Evolutionary conservation across 2,888 invertebrate species (phyloP).

Genomic region (Cantharis rufa): DNA sequence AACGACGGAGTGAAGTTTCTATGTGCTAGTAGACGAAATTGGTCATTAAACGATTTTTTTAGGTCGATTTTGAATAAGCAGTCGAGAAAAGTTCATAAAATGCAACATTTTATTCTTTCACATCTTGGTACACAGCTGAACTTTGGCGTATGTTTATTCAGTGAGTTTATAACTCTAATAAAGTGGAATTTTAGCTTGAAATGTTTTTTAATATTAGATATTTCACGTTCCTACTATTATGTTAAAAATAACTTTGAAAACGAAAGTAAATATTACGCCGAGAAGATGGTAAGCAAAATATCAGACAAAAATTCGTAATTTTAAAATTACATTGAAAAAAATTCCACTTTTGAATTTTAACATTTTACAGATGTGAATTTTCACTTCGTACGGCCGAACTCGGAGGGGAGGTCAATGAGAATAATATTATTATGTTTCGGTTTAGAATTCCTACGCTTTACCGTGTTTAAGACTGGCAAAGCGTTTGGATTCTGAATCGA

Average conservation of each 20-base stretch:
- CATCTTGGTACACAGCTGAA: background rate
- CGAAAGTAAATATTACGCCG: background rate
- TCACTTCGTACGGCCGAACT: background rate
- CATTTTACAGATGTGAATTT: background rate
- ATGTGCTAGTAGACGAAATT: background rate
- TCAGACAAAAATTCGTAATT: background rate
- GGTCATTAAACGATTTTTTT: background rate
- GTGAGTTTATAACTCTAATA: constrained; percentile 2
- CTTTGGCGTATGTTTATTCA: background rate
- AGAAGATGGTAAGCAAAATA: background rate
- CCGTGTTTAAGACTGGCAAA: constrained; percentile 80
- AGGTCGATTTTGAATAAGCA: background rate
- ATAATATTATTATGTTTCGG: constrained; percentile 58
- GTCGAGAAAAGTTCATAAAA: background rate
- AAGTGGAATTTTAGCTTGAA: background rate
- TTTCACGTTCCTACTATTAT: background rate
- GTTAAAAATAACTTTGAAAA: background rate
- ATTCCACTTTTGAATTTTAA: background rate
- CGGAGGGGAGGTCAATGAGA: background rate
- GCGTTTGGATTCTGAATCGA: constrained; percentile 96
- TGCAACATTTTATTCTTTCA: background rate
- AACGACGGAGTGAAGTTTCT: background rate
- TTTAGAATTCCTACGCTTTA: constrained; percentile 98
- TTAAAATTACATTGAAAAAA: background rate
- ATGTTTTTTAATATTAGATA: background rate